Percentiles rank a stretch among this genome's conserved stretches.
These are phyloP conservation scores for Oscheius sp. DNA, from an alignment of 2,888 invertebrate species.

Conservation along the genomic window DNA sequence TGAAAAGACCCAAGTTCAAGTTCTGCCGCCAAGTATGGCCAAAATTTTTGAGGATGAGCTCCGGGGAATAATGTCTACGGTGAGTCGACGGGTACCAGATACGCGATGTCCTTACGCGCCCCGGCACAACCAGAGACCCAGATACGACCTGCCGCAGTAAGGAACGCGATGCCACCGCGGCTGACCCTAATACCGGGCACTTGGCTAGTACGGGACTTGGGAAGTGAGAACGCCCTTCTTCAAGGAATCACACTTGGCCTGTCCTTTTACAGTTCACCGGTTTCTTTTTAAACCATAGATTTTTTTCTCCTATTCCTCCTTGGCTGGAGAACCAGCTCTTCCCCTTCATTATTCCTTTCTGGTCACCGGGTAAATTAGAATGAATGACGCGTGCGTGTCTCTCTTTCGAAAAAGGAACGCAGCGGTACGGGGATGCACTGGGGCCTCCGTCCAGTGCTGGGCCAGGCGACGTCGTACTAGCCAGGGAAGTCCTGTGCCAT, in stretches of 20 bases:
- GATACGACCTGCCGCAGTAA: conserved; percentile 33
- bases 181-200: conserved; percentile 38
- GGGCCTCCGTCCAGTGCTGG: conserved; percentile 4
- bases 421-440: conserved; percentile 10
- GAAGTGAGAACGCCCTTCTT: conserved; percentile 21
- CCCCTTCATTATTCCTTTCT: background rate
- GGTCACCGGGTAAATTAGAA: no score
- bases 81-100: conserved; percentile 20
- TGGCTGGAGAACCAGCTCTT: background rate
- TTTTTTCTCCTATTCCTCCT: background rate
- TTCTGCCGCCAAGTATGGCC: conserved; percentile 55
- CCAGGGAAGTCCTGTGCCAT: conserved; percentile 27
- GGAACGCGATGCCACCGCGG: conserved; percentile 35
- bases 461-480: conserved; percentile 19
- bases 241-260: background rate
- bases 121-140: conserved; percentile 22
- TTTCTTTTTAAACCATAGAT: background rate
- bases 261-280: no score
- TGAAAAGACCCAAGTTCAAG: conserved; percentile 36
- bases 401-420: background rate
- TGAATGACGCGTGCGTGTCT: background rate
- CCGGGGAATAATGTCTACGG: conserved; percentile 57
- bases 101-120: conserved; percentile 31
- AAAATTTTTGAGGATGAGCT: conserved; percentile 62
- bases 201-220: conserved; percentile 19